Conservation (phyloP, 1,140 invertebrate genomes). For the Panagrolaimus sp. region DNA sequence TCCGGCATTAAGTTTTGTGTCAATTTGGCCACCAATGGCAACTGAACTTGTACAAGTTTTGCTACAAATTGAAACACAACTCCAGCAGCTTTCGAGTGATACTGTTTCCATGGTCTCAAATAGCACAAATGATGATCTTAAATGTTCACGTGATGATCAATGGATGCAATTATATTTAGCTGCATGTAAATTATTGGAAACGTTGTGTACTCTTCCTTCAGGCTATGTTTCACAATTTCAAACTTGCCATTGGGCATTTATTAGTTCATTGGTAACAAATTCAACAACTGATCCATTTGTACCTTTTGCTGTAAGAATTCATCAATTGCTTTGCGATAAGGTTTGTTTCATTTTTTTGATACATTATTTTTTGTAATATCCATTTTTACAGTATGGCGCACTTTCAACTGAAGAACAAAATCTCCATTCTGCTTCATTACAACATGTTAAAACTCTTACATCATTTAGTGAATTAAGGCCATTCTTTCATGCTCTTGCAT, state of each 20-base stretch:
- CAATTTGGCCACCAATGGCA: constrained; percentile 86
- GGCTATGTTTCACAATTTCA: constrained; percentile 81
- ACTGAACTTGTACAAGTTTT: constrained; percentile 82
- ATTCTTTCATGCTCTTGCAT: constrained; percentile 71
- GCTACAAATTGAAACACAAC: constrained; percentile 79
- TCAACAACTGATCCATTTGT: constrained; percentile 45
- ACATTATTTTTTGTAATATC: background rate
- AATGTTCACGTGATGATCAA: constrained; percentile 64
- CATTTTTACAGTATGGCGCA: constrained; percentile 60
- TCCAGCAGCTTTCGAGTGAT: constrained; percentile 64
- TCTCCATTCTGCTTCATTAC: constrained; percentile 64
- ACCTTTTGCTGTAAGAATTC: constrained; percentile 60
- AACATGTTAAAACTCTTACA: constrained; percentile 68
- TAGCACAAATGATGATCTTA: constrained; percentile 31
- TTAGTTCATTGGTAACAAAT: constrained; percentile 65
- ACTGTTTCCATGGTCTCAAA: background rate
- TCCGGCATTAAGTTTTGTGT: constrained; percentile 77
- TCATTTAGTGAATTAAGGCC: constrained; percentile 72
- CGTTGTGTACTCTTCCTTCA: constrained; percentile 78
- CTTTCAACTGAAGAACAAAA: constrained; percentile 60
- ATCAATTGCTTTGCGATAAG: constrained; percentile 59
- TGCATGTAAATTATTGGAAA: constrained; percentile 77
- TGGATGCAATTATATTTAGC: constrained; percentile 79
- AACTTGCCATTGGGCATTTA: constrained; percentile 85
- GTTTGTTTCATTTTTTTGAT: constrained; percentile 37